phyloP scores from a whole-genome alignment of 1,140 invertebrate genomes.

The Drosophila rufa region DNA sequence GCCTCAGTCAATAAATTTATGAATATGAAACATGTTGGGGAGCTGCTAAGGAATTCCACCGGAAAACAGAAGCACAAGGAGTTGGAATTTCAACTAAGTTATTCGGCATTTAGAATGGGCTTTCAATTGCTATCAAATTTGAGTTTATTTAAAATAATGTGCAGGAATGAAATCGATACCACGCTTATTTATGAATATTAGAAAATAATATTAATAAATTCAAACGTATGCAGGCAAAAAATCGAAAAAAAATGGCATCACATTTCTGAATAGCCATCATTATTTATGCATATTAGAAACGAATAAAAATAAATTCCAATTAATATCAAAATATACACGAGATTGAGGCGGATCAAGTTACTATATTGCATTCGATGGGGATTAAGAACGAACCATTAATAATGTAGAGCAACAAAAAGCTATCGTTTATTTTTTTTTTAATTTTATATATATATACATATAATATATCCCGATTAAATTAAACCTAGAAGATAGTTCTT shows the following conservation, averaged over 20 bases:
- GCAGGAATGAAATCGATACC: slow-evolving; percentile 6
- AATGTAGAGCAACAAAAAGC: not conserved
- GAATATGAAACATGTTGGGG: slow-evolving; percentile 40
- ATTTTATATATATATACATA: not conserved
- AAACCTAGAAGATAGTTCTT: not conserved
- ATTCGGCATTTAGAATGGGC: not conserved
- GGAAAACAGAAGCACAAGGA: slow-evolving; percentile 14
- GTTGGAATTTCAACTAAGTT: not conserved
- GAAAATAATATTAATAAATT: slow-evolving; percentile 27
- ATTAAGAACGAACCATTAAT: slow-evolving; percentile 4
- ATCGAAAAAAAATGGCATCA: slow-evolving; percentile 11
- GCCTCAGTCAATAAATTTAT: slow-evolving; percentile 59
- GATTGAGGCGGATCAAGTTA: slow-evolving; percentile 24
- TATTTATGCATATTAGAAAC: slow-evolving; percentile 46
- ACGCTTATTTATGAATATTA: slow-evolving; percentile 9
- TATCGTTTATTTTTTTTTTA: not conserved
- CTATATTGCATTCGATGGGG: not conserved
- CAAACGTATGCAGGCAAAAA: not conserved
- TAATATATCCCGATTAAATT: not conserved
- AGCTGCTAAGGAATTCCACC: slow-evolving; percentile 19
- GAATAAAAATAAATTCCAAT: slow-evolving; percentile 41
- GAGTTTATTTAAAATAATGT: not conserved
- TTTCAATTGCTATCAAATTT: slow-evolving; percentile 10
- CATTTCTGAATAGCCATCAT: slow-evolving; percentile 33
- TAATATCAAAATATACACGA: slow-evolving; percentile 20